phyloP scores from a whole-genome alignment of 2,888 invertebrate genomes.

The Cataglyphis albicans region DNA sequence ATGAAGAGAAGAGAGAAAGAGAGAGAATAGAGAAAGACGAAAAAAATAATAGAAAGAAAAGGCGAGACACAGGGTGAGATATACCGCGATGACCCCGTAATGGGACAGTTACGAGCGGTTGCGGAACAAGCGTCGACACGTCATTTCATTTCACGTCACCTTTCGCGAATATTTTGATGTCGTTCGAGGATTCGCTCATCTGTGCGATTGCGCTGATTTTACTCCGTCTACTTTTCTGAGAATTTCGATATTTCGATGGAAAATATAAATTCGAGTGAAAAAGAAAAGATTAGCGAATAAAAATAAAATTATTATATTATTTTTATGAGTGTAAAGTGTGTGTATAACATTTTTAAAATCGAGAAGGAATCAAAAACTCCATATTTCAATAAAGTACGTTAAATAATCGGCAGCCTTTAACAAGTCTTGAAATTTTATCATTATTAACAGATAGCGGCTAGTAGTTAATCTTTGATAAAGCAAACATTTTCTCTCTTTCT shows the following conservation, averaged over 20 bases:
- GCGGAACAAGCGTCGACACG: slow-evolving; percentile 39
- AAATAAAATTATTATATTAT: background rate
- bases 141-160: slow-evolving; percentile 40
- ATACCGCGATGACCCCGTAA: slow-evolving; percentile 44
- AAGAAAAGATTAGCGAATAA: background rate
- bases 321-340: background rate
- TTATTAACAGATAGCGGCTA: background rate
- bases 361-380: background rate
- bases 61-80: slow-evolving; percentile 46
- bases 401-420: background rate
- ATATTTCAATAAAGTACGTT: background rate
- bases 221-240: background rate
- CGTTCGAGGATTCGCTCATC: slow-evolving; percentile 32
- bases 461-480: background rate
- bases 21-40: background rate
- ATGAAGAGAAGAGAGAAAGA: slow-evolving; percentile 54
- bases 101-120: slow-evolving; percentile 48
- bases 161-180: slow-evolving; percentile 31
- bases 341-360: background rate
- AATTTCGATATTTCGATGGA: background rate
- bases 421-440: background rate
- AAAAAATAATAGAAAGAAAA: slow-evolving; percentile 52
- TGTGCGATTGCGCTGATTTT: slow-evolving; percentile 26
- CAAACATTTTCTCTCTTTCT: background rate
- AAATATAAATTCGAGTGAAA: background rate